These are phyloP conservation scores for Limulus polyphemus DNA, from an alignment of 2,888 invertebrate genomes.

Conservation along the genomic window DNA sequence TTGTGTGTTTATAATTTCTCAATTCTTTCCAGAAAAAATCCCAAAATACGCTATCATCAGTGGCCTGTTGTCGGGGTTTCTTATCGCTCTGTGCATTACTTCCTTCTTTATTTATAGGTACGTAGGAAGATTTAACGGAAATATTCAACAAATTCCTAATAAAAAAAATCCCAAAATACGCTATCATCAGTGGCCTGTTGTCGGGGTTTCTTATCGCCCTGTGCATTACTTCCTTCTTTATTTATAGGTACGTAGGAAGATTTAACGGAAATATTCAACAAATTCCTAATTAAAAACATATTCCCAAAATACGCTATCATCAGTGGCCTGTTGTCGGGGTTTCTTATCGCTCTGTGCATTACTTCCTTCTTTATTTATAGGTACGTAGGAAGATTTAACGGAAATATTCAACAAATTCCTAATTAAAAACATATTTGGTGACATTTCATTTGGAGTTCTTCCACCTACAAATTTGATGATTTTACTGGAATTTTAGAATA, in stretches of 20 bases:
- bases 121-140: constrained; percentile 29
- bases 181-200: constrained; percentile 68
- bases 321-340: constrained; percentile 64
- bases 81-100: constrained; percentile 51
- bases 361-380: constrained; percentile 65
- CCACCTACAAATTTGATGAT: too few relatives aligned
- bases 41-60: constrained; percentile 76
- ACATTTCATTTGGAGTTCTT: too few relatives aligned
- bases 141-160: neutral
- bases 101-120: constrained; percentile 69
- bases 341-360: constrained; percentile 53
- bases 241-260: constrained; percentile 54
- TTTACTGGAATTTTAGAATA: too few relatives aligned
- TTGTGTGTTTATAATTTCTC: too few relatives aligned
- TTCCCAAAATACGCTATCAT: constrained; percentile 70
- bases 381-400: constrained; percentile 41
- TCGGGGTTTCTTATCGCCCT: constrained; percentile 57
- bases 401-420: neutral
- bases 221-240: constrained; percentile 56
- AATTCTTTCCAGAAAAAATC: too few relatives aligned
- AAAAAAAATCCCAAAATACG: constrained; percentile 54
- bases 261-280: neutral
- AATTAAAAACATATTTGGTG: neutral
- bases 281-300: neutral
- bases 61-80: constrained; percentile 63